Conservation (phyloP, 2,888 invertebrate species). For the Trachelus stipa region DNA sequence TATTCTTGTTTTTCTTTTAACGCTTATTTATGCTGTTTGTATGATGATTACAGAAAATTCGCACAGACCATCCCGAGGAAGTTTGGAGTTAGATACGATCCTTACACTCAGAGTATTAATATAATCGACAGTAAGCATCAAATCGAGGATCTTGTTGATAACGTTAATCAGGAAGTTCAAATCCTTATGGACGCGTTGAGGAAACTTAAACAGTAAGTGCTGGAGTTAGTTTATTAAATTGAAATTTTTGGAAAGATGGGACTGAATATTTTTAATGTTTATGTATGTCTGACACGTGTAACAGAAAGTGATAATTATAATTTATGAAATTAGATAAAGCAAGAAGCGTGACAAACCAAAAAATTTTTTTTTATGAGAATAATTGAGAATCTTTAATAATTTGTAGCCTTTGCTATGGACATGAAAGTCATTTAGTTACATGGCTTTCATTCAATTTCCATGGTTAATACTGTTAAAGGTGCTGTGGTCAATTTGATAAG, state of each 20-base stretch:
- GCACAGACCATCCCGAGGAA: conserved; percentile 91
- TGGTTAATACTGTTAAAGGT: too few species aligned
- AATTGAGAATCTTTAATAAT: too few species aligned
- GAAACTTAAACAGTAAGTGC: conserved; percentile 71
- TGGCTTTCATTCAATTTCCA: too few species aligned
- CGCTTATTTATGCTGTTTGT: too few species aligned
- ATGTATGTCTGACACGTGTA: not conserved
- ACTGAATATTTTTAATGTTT: not conserved
- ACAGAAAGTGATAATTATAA: not conserved
- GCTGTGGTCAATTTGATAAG: too few species aligned
- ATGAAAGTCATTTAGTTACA: too few species aligned
- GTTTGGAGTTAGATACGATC: conserved; percentile 94
- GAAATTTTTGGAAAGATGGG: too few species aligned
- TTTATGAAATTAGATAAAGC: not conserved
- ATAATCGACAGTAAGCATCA: conserved; percentile 93
- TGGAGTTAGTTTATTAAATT: not conserved
- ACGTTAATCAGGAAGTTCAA: conserved; percentile 84
- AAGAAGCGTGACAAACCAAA: not conserved
- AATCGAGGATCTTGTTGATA: conserved; percentile 84
- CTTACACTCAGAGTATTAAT: conserved; percentile 95
- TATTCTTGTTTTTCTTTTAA: too few species aligned
- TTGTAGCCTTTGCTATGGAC: too few species aligned
- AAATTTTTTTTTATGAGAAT: too few species aligned
- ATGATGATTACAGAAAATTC: conserved; percentile 79
- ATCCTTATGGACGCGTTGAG: conserved; percentile 81